Evolutionary conservation across 2,113 vertebrate genomes (phyloP), one percentile per base, ranked within the genome.

Genomic region (Hippocampus mohnikei): DNA sequence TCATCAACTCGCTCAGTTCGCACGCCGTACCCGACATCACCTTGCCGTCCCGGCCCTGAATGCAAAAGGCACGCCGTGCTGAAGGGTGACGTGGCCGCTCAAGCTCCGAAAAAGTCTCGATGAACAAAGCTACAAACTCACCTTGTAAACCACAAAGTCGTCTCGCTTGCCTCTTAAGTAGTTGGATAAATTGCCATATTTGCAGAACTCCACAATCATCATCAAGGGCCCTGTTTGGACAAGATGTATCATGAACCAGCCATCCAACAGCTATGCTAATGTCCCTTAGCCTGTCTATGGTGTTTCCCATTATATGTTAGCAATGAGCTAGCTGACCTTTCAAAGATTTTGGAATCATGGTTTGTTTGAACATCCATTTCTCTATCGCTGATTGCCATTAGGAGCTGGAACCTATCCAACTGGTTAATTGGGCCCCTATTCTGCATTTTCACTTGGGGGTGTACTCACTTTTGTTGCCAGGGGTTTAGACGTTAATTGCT

Each of bases 131-230:
- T 20, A n/a, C 6, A 0, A 10, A 67, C 85, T 86, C 88, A 98
- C 95, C 94, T 97, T 98, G 85, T 92, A 95, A 25, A 95, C 93
- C 41, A 95, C 85, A 79, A 98, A 98, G 80, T 98, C 94, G 0
- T 94, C 93, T 74, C 96, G 90, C 83, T 94, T 96, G 58, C 94
- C 90, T 75, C 95, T 90, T 41, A 97, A 83, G 27, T 96, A 97
- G 88, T 95, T 95, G 67, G 95, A 96, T 80, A 98, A 85, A 74
- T 98, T 97, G 77, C 96, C 96, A 18, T 98, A 95, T 83, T 95
- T 98, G 93, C 96, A 97, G 50, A 93, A 97, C 84, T 98, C 95
- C 64, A 97, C 96, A 29, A 98, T 95, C 82, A 98, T 94, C 95
- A 98, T 97, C 84, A 97, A 76, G 33, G 94, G 95, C 70, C 95